These are phyloP conservation scores for Leptodirus hochenwartii DNA, from an alignment of 2,888 invertebrate genomes.

Conservation along the genomic window DNA sequence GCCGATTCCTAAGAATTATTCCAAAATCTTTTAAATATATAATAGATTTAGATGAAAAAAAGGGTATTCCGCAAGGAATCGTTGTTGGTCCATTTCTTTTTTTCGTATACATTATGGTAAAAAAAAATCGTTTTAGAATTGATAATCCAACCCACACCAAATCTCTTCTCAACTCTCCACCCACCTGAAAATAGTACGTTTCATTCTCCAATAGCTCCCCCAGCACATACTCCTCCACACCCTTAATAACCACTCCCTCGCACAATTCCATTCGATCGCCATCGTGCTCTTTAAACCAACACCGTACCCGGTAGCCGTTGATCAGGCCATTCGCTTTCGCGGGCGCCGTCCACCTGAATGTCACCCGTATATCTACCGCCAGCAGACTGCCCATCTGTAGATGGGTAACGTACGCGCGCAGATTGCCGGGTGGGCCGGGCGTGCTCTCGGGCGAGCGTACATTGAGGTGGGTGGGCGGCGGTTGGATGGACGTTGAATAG, in stretches of 20 bases:
- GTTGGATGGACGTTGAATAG: slow-evolving; percentile 77
- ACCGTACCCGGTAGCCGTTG: slow-evolving; percentile 50
- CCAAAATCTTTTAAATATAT: too few relatives aligned
- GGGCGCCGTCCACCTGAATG: slow-evolving; percentile 70
- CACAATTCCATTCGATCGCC: slow-evolving; percentile 33
- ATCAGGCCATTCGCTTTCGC: slow-evolving; percentile 54
- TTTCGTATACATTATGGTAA: too few relatives aligned
- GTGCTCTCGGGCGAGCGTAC: slow-evolving; percentile 63
- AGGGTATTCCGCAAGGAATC: too few relatives aligned
- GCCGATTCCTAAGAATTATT: too few relatives aligned
- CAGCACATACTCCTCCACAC: slow-evolving; percentile 38
- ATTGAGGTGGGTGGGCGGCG: slow-evolving; percentile 39
- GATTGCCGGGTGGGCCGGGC: slow-evolving; percentile 54
- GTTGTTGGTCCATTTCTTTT: too few relatives aligned
- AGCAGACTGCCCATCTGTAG: slow-evolving; percentile 1
- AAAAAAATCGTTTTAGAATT: too few relatives aligned
- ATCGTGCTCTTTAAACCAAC: slow-evolving; percentile 38
- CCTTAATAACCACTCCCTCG: slow-evolving; percentile 31
- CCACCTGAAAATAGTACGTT: slow-evolving; percentile 50
- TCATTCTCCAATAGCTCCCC: slow-evolving; percentile 37
- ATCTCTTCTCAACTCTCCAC: slow-evolving; percentile 9
- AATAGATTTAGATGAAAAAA: too few relatives aligned
- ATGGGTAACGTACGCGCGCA: slow-evolving; percentile 49
- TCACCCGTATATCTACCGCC: slow-evolving; percentile 29
- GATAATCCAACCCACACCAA: too few relatives aligned